Evolutionary conservation across 2,888 invertebrate genomes (phyloP).

Genomic region (Laothoe populi): DNA sequence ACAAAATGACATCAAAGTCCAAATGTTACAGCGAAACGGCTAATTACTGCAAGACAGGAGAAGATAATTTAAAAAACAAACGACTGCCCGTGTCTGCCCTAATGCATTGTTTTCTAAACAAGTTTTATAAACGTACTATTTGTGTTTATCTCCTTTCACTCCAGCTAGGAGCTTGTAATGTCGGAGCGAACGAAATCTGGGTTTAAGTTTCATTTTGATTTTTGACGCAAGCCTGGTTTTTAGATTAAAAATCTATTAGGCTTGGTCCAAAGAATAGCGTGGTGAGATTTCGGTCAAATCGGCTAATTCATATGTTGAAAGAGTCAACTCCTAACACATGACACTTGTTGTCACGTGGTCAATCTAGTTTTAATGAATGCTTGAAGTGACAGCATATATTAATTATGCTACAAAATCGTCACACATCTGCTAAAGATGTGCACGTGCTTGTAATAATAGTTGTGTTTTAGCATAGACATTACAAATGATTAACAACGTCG

Average conservation of each 20-base stretch:
- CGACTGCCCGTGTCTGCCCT: slow-evolving; percentile 47
- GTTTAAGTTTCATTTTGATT: background rate
- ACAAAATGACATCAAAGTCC: slow-evolving; percentile 21
- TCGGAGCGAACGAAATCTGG: background rate
- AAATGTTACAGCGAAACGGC: slow-evolving; percentile 16
- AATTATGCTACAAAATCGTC: background rate
- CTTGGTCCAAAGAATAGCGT: too few species aligned
- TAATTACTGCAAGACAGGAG: slow-evolving; percentile 12
- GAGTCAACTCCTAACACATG: background rate
- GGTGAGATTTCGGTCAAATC: too few species aligned
- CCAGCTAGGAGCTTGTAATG: slow-evolving; percentile 17
- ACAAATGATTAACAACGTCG: background rate
- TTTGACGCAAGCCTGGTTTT: too few species aligned
- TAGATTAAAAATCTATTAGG: too few species aligned
- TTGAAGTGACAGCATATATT: background rate
- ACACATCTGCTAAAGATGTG: background rate
- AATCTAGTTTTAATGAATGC: background rate
- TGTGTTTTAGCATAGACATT: background rate
- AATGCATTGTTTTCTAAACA: slow-evolving; percentile 79
- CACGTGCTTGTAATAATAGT: background rate
- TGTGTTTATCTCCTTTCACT: slow-evolving; percentile 30
- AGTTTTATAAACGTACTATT: slow-evolving; percentile 50
- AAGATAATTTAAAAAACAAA: slow-evolving; percentile 42
- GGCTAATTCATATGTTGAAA: too few species aligned
- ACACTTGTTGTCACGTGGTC: background rate